phyloP scores from a whole-genome alignment of 2,113 vertebrate species.

The Pionites leucogaster region DNA sequence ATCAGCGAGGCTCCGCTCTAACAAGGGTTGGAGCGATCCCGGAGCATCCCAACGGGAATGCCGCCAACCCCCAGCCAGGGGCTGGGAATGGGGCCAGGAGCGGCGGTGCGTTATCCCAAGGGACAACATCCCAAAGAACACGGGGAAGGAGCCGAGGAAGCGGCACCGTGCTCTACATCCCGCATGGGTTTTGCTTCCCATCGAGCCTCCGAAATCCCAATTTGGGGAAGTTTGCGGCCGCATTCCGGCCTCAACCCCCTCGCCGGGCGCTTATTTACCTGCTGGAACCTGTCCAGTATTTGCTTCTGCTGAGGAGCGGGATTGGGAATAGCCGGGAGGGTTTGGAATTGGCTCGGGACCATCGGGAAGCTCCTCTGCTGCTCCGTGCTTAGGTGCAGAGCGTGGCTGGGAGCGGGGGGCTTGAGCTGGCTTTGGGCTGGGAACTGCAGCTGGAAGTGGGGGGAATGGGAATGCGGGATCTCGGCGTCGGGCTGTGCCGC shows the following conservation, averaged over 20 bases:
- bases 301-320: slow-evolving; percentile 84
- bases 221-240: neutral
- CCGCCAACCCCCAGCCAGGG: too few species aligned
- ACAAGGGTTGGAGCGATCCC: neutral
- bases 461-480: slow-evolving; percentile 36
- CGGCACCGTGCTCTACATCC: neutral
- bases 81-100: neutral
- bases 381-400: slow-evolving; percentile 77
- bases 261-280: slow-evolving; percentile 71
- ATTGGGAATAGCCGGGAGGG: slow-evolving; percentile 77
- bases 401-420: slow-evolving; percentile 72
- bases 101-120: neutral
- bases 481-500: slow-evolving; percentile 15
- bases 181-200: neutral
- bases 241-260: neutral
- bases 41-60: neutral
- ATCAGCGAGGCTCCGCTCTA: neutral
- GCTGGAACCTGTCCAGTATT: slow-evolving; percentile 88
- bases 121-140: neutral
- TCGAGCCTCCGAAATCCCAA: neutral
- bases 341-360: slow-evolving; percentile 81
- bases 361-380: slow-evolving; percentile 86
- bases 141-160: neutral
- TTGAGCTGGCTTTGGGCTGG: slow-evolving; percentile 69
- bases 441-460: slow-evolving; percentile 80